A percentile compares a stretch with the other conserved stretches of the same genome.
These are phyloP conservation scores for Jacana jacana DNA, from an alignment of 2,113 vertebrate genomes.

Conservation along the genomic window DNA sequence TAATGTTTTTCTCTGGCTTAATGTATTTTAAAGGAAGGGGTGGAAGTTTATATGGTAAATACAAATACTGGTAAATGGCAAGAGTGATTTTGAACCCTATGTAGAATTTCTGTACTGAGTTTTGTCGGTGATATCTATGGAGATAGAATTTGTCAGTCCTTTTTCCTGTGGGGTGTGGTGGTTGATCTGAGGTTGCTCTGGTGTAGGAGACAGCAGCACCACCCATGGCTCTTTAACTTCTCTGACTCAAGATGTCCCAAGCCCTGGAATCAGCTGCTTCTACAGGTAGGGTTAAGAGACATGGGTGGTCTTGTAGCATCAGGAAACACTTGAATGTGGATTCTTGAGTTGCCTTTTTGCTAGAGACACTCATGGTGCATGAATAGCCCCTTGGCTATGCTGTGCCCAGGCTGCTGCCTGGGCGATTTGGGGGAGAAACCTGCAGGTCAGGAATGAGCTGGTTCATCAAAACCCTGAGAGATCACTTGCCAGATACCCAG, in stretches of 20 bases:
- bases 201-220: not conserved
- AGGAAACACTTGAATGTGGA: not conserved
- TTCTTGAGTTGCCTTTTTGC: not conserved
- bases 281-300: not conserved
- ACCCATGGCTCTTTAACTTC: not conserved
- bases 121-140: not conserved
- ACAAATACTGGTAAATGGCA: not conserved
- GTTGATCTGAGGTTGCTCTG: not conserved
- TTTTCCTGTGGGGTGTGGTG: not conserved
- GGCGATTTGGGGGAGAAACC: not conserved
- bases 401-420: not conserved
- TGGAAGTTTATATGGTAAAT: not conserved
- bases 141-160: not conserved
- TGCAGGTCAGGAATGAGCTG: not conserved
- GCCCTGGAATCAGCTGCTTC: not conserved
- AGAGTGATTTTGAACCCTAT: not conserved
- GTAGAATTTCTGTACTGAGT: not conserved
- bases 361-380: not conserved
- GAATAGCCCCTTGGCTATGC: not conserved
- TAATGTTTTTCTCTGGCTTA: not conserved
- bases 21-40: not conserved
- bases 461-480: rapidly evolving
- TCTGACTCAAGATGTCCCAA: not conserved
- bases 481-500: rapidly evolving
- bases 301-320: not conserved